Conservation (phyloP, 2,797 vertebrate genomes). For the Lindbergichthys nudifrons region DNA sequence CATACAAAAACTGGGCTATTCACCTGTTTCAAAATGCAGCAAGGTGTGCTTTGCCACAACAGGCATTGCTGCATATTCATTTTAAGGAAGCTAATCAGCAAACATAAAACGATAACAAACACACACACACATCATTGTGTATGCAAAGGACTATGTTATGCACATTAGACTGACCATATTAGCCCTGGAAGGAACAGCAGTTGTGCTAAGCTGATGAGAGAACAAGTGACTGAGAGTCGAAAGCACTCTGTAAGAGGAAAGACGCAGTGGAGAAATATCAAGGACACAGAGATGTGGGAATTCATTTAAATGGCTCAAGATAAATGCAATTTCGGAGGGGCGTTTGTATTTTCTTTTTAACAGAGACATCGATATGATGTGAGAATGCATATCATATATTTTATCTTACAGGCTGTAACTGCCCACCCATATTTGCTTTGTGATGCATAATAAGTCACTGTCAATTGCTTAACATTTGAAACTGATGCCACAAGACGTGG, state of each 20-base stretch:
- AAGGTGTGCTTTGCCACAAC: slow-evolving; percentile 38
- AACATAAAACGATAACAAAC: slow-evolving; percentile 11
- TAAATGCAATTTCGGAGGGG: slow-evolving; percentile 17
- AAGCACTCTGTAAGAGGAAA: slow-evolving; percentile 12
- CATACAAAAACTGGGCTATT: slow-evolving; percentile 40
- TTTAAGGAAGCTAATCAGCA: slow-evolving; percentile 53
- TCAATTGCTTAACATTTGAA: slow-evolving; percentile 47
- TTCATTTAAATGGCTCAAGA: slow-evolving; percentile 31
- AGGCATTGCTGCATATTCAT: slow-evolving; percentile 40
- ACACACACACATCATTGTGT: slow-evolving; percentile 31
- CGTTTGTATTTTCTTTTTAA: slow-evolving; percentile 31
- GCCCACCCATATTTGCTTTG: slow-evolving; percentile 23
- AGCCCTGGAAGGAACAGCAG: slow-evolving; percentile 29
- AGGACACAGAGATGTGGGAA: slow-evolving; percentile 2
- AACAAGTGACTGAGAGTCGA: slow-evolving; percentile 44
- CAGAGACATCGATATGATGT: slow-evolving; percentile 27
- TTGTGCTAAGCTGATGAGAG: slow-evolving; percentile 44
- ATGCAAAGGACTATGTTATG: slow-evolving; percentile 36
- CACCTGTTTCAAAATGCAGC: slow-evolving; percentile 57
- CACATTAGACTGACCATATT: slow-evolving; percentile 47
- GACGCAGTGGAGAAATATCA: background rate
- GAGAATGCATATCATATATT: slow-evolving; percentile 30
- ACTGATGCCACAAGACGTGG: slow-evolving; percentile 44
- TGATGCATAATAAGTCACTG: slow-evolving; percentile 40
- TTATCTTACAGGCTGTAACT: slow-evolving; percentile 17